Conservation (phyloP, 1,140 invertebrate species). For the Aradophagus sp. region DNA sequence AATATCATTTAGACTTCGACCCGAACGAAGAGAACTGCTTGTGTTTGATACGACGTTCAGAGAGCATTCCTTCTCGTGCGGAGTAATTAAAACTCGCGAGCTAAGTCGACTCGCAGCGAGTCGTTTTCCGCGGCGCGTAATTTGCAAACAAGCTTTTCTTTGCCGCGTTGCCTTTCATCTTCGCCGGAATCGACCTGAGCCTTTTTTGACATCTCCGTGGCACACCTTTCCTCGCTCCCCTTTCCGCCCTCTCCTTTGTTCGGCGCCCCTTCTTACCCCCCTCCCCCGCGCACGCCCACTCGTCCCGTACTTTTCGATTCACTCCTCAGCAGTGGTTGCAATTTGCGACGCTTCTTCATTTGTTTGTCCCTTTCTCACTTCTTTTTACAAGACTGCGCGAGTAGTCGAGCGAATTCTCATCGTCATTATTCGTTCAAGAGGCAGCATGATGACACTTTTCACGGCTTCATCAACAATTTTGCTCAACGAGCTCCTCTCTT, state of each 20-base stretch:
- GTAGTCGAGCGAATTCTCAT: conserved; percentile 21
- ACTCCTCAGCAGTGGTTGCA: conserved; percentile 13
- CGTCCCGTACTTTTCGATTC: conserved; percentile 13
- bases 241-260: conserved; percentile 23
- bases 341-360: conserved; percentile 14
- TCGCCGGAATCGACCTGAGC: conserved; percentile 16
- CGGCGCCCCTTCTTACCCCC: no score
- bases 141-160: conserved; percentile 64
- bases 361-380: conserved; percentile 1
- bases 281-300: not conserved
- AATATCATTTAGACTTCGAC: conserved; percentile 58
- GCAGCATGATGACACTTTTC: conserved; percentile 13
- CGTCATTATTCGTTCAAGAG: conserved; percentile 12
- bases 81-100: conserved; percentile 65
- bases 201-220: conserved; percentile 17
- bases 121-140: conserved; percentile 60
- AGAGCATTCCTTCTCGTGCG: conserved; percentile 32
- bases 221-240: no score
- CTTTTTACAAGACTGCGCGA: conserved; percentile 1
- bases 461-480: conserved; percentile 1
- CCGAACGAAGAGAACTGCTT: conserved; percentile 11
- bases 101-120: conserved; percentile 47
- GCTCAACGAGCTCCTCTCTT: no score
- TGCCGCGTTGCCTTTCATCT: conserved; percentile 37
- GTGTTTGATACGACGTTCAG: conserved; percentile 19